These are phyloP conservation scores for Bombycilla garrulus DNA, from an alignment of 2,113 vertebrate species.

Conservation along the genomic window DNA sequence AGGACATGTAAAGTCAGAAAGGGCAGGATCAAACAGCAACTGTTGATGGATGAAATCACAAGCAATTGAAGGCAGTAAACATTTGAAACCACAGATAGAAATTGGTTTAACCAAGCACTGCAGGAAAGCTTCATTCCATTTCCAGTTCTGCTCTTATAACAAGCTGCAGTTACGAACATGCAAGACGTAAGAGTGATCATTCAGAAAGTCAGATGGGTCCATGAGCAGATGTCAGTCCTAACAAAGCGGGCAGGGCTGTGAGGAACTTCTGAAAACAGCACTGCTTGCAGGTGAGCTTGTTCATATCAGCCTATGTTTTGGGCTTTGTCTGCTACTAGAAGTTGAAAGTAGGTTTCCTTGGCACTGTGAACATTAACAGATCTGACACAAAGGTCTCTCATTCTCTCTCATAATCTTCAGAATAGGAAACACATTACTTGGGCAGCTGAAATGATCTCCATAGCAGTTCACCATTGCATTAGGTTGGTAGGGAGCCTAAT, in stretches of 20 bases:
- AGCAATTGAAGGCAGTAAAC: not conserved
- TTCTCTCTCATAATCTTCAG: not conserved
- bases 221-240: not conserved
- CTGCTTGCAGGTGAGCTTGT: not conserved
- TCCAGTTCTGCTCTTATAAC: not conserved
- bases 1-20: not conserved
- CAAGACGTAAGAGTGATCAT: not conserved
- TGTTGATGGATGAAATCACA: not conserved
- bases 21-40: not conserved
- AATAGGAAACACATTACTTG: not conserved
- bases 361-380: not conserved
- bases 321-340: not conserved
- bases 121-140: not conserved
- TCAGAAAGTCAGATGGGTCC: not conserved
- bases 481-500: not conserved
- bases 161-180: not conserved
- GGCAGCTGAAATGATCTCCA: not conserved
- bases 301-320: not conserved
- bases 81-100: not conserved
- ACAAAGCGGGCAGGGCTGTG: fast-evolving
- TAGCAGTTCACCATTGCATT: not conserved
- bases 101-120: not conserved
- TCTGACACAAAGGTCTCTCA: not conserved
- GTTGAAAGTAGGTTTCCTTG: not conserved
- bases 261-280: not conserved